Conservation (phyloP, 1,140 invertebrate genomes). For the Drosophila jambulina region DNA sequence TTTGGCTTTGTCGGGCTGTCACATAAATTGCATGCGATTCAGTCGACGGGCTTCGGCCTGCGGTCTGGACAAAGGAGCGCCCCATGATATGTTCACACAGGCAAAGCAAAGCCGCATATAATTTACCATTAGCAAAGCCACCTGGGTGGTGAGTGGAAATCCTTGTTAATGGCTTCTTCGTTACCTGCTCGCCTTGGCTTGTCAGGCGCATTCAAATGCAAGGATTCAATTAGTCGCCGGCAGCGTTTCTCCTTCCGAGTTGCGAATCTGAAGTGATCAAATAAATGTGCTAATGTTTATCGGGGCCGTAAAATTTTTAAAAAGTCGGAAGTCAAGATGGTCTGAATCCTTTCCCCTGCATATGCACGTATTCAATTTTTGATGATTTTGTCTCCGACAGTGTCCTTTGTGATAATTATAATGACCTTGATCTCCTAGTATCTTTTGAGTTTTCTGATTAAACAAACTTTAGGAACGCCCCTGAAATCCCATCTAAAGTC, state of each 20-base stretch:
- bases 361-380: too few relatives aligned
- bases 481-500: too few relatives aligned
- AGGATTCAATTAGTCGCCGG: slow-evolving; percentile 31
- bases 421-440: too few relatives aligned
- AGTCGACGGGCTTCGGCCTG: slow-evolving; percentile 30
- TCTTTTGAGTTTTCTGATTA: too few relatives aligned
- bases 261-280: background rate
- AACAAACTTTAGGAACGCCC: too few relatives aligned
- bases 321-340: background rate
- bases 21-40: slow-evolving; percentile 48
- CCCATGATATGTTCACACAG: slow-evolving; percentile 8
- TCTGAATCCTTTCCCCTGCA: too few relatives aligned
- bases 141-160: slow-evolving; percentile 7
- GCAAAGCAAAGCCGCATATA: slow-evolving; percentile 47
- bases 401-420: too few relatives aligned
- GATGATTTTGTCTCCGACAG: too few relatives aligned
- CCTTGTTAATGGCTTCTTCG: slow-evolving; percentile 30
- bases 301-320: background rate
- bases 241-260: background rate
- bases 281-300: background rate
- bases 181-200: slow-evolving; percentile 24
- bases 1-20: slow-evolving; percentile 43
- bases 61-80: slow-evolving; percentile 30
- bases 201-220: slow-evolving; percentile 35
- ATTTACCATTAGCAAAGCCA: slow-evolving; percentile 30